Evolutionary conservation across 2,888 invertebrate species (phyloP), one percentile per base, ranked within the genome.

Genomic region (Drosophila dives): DNA sequence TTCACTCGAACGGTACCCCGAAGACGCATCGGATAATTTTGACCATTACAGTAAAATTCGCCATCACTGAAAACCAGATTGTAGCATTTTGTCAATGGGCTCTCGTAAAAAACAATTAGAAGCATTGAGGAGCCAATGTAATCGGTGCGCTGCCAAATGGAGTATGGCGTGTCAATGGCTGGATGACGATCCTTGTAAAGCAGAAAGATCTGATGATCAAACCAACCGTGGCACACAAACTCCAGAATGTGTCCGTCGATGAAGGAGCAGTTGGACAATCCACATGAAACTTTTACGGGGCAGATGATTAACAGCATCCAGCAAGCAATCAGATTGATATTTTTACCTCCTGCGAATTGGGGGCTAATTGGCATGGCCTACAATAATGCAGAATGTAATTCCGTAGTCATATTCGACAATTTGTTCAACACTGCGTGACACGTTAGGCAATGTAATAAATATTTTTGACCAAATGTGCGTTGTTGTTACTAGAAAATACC

Each of bases 281-380:
- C 8, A 10, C 38, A 17, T 15, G 56, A n/a, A 17, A 48, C 61
- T 29, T 53, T 59, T 10, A 61, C 64, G n/a, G 80, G 67, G 20
- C 42, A 53, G 8, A 82, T 54, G 32, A 77, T 54, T 20, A 78
- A 32, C 58, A 78, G 66, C 50, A 79, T 29, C 67, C 78, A 76
- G 63, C 55, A 67, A 67, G 71, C 71, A 61, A 83, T 73, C 64
- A 74, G 64, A 64, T 81, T 83, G 64, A 80, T 77, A 80, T 75
- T 86, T 64, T 71, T 59, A 62, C 71, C 73, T 75, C 77, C 48
- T 77, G 80, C 56, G 64, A 54, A 59, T 49, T 67, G 72, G 54
- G 72, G 67, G 80, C 85, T 78, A 73, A 84, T 82, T 84, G 75
- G 80, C 83, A 83, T 83, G 85, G 77, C 83, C 87, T 83, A 86